Conservation (phyloP, 2,797 vertebrate genomes). For the Esox masquinongy region DNA sequence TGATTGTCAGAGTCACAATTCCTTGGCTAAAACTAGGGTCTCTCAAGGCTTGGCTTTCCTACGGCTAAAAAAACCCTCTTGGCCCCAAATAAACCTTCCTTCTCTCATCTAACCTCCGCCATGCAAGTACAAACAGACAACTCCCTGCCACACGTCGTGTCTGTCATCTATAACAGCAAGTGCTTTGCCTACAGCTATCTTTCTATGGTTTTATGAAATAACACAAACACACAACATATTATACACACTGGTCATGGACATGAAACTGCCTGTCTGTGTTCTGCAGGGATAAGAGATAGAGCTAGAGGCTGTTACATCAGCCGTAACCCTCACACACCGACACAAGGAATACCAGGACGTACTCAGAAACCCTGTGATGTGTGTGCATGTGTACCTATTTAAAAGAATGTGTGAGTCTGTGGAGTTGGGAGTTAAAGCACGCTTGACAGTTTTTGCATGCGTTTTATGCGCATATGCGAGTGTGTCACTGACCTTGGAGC, state of each 20-base stretch:
- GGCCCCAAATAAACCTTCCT: conserved; percentile 58
- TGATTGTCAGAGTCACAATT: too few species aligned
- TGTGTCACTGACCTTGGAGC: conserved; percentile 90
- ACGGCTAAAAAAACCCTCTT: conserved; percentile 60
- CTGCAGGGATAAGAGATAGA: not conserved
- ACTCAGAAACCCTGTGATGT: not conserved
- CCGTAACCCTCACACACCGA: not conserved
- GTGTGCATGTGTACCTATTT: not conserved
- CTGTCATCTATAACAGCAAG: not conserved
- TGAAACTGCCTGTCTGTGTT: not conserved
- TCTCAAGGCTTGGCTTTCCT: too few species aligned
- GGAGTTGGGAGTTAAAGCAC: not conserved
- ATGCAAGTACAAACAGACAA: not conserved
- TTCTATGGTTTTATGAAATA: not conserved
- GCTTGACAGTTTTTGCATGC: conserved; percentile 9
- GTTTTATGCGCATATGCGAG: conserved; percentile 13
- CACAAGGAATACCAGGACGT: not conserved
- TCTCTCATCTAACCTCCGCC: conserved; percentile 56
- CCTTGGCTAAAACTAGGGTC: too few species aligned
- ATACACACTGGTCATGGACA: not conserved
- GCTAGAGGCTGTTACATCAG: not conserved
- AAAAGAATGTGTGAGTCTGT: not conserved
- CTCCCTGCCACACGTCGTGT: not conserved
- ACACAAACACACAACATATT: not conserved
- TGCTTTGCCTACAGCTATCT: not conserved